A percentile compares a stretch with the other conserved stretches of the same genome.
These are phyloP conservation scores for Anabas testudineus DNA, from an alignment of 2,797 vertebrate species.

Conservation along the genomic window DNA sequence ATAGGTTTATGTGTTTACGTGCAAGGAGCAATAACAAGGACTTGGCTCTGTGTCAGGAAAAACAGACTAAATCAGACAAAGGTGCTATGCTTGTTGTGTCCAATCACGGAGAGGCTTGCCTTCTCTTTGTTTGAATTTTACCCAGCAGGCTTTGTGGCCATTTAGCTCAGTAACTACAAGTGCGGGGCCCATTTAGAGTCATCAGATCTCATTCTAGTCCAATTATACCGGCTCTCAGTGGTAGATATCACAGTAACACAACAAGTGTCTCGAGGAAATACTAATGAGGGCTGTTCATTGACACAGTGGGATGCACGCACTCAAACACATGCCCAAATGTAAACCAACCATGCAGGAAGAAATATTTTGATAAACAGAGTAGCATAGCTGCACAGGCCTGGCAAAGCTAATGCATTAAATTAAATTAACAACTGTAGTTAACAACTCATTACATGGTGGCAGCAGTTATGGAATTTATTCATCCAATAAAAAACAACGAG, in stretches of 20 bases:
- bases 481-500: slow-evolving; percentile 59
- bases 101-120: slow-evolving; percentile 18
- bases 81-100: slow-evolving; percentile 25
- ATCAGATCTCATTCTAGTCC: slow-evolving; percentile 64
- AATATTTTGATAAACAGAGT: slow-evolving; percentile 30
- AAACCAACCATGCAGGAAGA: slow-evolving; percentile 44
- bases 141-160: slow-evolving; percentile 49
- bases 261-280: slow-evolving; percentile 62
- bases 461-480: slow-evolving; percentile 57
- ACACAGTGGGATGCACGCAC: slow-evolving; percentile 39
- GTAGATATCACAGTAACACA: slow-evolving; percentile 52
- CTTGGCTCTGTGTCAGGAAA: slow-evolving; percentile 38
- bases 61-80: slow-evolving; percentile 39
- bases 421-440: slow-evolving; percentile 67
- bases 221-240: slow-evolving; percentile 59
- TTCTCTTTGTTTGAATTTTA: slow-evolving; percentile 47
- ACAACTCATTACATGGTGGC: slow-evolving; percentile 64
- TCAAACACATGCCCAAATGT: slow-evolving; percentile 22
- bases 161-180: slow-evolving; percentile 53
- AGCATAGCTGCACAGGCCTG: slow-evolving; percentile 16
- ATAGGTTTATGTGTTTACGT: background rate
- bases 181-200: slow-evolving; percentile 60
- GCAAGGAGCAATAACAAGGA: slow-evolving; percentile 4
- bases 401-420: slow-evolving; percentile 63
- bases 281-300: slow-evolving; percentile 63